A percentile compares a stretch with the other conserved stretches of the same genome.
phyloP scores from a whole-genome alignment of 2,797 vertebrate species.

The Streptopelia turtur region DNA sequence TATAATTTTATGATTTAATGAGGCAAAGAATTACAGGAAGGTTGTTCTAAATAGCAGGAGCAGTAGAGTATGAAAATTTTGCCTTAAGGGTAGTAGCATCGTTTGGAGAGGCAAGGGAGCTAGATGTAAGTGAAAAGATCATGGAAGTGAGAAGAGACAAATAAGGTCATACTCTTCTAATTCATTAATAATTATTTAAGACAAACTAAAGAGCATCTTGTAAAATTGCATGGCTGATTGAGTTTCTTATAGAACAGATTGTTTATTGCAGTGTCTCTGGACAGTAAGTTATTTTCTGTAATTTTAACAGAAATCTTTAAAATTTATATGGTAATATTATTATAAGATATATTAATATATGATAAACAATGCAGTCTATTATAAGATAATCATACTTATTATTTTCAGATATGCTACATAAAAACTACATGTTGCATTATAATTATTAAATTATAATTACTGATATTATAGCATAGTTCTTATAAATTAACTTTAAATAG shows the following conservation, averaged over 20 bases:
- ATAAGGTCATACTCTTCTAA: neutral
- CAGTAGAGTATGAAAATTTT: neutral
- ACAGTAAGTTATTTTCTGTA: neutral
- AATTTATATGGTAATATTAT: neutral
- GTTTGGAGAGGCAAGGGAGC: neutral
- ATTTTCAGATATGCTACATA: neutral
- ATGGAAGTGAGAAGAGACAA: neutral
- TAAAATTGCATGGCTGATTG: neutral
- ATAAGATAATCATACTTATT: neutral
- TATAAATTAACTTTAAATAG: neutral
- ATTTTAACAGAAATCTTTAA: neutral
- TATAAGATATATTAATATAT: neutral
- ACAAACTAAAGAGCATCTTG: neutral
- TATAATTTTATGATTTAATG: neutral
- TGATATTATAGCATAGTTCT: neutral
- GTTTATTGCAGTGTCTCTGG: neutral
- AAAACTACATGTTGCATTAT: neutral
- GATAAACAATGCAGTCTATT: neutral
- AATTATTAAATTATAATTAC: neutral
- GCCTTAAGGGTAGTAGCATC: neutral
- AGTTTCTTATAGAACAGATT: neutral
- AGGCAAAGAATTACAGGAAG: neutral
- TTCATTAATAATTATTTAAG: neutral
- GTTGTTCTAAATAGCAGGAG: neutral
- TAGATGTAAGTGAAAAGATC: neutral